Conservation (phyloP, 2,888 invertebrate species). For the Drosophila ezoana region DNA sequence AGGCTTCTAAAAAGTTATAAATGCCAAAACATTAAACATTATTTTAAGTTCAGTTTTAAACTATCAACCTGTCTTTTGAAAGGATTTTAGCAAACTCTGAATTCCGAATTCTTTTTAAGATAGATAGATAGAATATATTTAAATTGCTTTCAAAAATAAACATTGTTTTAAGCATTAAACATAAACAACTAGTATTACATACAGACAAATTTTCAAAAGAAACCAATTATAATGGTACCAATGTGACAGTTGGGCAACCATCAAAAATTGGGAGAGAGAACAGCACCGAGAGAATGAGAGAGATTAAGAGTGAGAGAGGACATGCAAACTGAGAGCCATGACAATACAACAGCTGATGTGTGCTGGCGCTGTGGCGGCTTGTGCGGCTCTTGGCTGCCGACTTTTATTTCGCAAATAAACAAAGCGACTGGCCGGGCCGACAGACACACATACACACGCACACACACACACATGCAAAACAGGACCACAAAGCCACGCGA, state of each 20-base stretch:
- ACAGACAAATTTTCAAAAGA: not conserved
- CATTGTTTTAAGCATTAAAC: too few species aligned
- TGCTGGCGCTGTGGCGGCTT: conserved; percentile 35
- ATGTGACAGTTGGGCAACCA: conserved; percentile 5
- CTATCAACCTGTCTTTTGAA: too few species aligned
- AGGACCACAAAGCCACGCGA: conserved; percentile 39
- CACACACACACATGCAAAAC: conserved; percentile 8
- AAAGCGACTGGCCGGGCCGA: conserved; percentile 62
- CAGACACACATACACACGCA: conserved; percentile 20
- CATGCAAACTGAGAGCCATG: conserved; percentile 33
- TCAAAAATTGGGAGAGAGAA: not conserved
- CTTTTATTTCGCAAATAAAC: conserved; percentile 70
- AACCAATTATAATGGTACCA: not conserved
- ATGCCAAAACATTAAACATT: too few species aligned
- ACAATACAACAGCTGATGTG: conserved; percentile 54
- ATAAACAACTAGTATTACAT: not conserved
- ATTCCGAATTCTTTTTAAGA: too few species aligned
- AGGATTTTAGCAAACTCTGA: too few species aligned
- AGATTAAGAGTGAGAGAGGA: conserved; percentile 26
- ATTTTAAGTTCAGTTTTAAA: not conserved
- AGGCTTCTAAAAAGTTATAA: too few species aligned
- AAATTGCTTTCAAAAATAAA: not conserved
- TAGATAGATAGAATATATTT: too few species aligned
- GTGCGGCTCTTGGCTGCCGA: conserved; percentile 52
- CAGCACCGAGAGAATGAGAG: not conserved